These are phyloP conservation scores for Thymelicus sylvestris DNA, from an alignment of 2,888 invertebrate genomes.

Conservation along the genomic window DNA sequence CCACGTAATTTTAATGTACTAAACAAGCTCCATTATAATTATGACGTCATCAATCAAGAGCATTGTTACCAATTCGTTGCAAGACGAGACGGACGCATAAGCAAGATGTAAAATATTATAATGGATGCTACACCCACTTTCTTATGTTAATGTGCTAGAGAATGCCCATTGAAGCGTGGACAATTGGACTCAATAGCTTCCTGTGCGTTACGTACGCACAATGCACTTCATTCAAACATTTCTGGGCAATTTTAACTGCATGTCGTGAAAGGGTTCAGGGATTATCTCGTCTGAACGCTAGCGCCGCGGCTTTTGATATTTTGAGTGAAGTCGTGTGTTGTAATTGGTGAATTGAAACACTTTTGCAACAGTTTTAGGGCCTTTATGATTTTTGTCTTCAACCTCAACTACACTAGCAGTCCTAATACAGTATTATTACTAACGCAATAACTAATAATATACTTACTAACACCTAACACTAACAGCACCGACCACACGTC, in stretches of 20 bases:
- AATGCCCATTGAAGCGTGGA: conserved; percentile 62
- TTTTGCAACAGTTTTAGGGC: background rate
- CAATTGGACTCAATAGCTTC: conserved; percentile 75
- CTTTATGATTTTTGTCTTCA: too few species aligned
- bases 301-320: conserved; percentile 63
- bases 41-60: conserved; percentile 23
- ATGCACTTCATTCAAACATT: conserved; percentile 66
- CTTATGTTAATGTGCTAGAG: conserved; percentile 56
- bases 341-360: conserved; percentile 9
- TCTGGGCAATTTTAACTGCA: conserved; percentile 55
- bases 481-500: too few species aligned
- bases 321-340: conserved; percentile 30
- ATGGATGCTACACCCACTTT: conserved; percentile 47
- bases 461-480: too few species aligned
- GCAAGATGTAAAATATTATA: conserved; percentile 33
- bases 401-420: too few species aligned
- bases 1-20: too few species aligned
- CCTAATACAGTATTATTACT: too few species aligned
- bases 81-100: conserved; percentile 16
- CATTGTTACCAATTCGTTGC: conserved; percentile 26
- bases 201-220: conserved; percentile 69
- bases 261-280: conserved; percentile 65
- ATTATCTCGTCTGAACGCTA: conserved; percentile 69
- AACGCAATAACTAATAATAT: too few species aligned
- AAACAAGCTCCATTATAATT: background rate